Conservation (phyloP, 64 coral and sea anemone genomes). For the Porites lutea region DNA sequence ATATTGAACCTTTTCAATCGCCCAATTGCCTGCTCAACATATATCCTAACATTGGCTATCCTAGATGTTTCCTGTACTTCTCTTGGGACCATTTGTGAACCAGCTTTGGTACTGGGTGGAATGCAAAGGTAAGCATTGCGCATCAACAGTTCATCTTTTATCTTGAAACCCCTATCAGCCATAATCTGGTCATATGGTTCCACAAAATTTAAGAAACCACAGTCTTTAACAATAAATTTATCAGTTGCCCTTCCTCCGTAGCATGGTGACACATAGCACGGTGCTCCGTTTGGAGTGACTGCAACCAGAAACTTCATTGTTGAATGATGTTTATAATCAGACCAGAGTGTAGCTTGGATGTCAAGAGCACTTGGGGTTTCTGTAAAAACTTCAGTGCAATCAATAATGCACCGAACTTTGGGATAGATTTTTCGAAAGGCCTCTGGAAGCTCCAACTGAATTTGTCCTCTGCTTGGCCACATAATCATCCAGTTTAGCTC, state of each 20-base stretch:
- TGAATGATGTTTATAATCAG: constrained; percentile 56
- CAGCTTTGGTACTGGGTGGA: constrained; percentile 50
- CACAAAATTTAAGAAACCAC: constrained; percentile 44
- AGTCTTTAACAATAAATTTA: too few species aligned
- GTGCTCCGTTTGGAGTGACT: constrained; percentile 27
- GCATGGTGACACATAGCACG: constrained; percentile 8
- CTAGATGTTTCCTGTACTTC: constrained; percentile 50
- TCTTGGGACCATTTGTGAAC: constrained; percentile 45
- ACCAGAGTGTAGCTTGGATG: constrained; percentile 55
- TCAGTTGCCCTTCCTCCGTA: constrained; percentile 53
- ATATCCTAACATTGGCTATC: constrained; percentile 49
- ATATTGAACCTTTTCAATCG: constrained; percentile 29
- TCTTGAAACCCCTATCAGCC: constrained; percentile 66
- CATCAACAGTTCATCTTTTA: constrained; percentile 58
- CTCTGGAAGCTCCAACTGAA: neutral
- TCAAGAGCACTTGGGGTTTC: constrained; percentile 44
- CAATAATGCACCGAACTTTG: constrained; percentile 31
- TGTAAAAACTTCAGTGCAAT: neutral
- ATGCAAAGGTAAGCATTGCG: constrained; percentile 38
- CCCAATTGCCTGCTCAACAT: constrained; percentile 59
- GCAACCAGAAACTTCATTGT: constrained; percentile 49
- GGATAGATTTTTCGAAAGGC: neutral
- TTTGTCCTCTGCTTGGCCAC: neutral
- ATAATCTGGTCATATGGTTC: constrained; percentile 55
- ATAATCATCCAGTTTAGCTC: neutral